Percentiles rank a stretch among this genome's conserved stretches.
Evolutionary conservation across 2,113 vertebrate species (phyloP).

Genomic region (Barnardius zonarius): DNA sequence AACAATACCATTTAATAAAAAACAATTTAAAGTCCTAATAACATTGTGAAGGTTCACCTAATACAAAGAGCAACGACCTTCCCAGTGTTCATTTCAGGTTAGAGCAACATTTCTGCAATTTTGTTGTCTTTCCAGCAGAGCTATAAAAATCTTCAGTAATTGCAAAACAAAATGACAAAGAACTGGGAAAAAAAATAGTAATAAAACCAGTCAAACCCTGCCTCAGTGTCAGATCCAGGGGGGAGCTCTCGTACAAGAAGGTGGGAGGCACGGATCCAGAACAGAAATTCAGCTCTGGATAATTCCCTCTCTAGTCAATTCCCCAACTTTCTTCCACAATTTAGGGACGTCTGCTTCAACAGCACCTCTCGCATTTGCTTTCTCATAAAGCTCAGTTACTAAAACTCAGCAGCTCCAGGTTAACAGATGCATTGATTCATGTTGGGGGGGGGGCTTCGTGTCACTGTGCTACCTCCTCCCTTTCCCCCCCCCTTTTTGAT

Average conservation of each 20-base stretch:
- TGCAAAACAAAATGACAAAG: conserved; percentile 47
- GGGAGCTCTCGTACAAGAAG: neutral
- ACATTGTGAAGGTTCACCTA: conserved; percentile 7
- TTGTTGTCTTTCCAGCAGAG: conserved; percentile 47
- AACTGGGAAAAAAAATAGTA: neutral
- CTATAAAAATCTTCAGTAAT: conserved; percentile 44
- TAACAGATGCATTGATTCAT: neutral
- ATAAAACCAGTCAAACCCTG: neutral
- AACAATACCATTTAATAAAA: conserved; percentile 55
- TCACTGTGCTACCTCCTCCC: neutral
- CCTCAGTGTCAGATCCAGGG: neutral
- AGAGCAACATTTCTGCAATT: conserved; percentile 42
- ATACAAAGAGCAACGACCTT: conserved; percentile 49
- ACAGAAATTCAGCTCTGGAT: neutral
- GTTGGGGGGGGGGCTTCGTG: neutral
- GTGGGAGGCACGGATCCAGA: neutral
- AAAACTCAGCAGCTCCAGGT: neutral
- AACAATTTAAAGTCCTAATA: conserved; percentile 49
- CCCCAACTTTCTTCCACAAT: neutral
- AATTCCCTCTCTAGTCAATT: neutral
- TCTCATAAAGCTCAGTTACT: neutral
- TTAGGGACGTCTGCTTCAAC: neutral
- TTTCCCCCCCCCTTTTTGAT: neutral
- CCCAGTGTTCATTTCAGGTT: conserved; percentile 33
- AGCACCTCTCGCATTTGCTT: neutral